phyloP scores from a whole-genome alignment of 1,140 invertebrate species.

The Drosophila ironensis region DNA sequence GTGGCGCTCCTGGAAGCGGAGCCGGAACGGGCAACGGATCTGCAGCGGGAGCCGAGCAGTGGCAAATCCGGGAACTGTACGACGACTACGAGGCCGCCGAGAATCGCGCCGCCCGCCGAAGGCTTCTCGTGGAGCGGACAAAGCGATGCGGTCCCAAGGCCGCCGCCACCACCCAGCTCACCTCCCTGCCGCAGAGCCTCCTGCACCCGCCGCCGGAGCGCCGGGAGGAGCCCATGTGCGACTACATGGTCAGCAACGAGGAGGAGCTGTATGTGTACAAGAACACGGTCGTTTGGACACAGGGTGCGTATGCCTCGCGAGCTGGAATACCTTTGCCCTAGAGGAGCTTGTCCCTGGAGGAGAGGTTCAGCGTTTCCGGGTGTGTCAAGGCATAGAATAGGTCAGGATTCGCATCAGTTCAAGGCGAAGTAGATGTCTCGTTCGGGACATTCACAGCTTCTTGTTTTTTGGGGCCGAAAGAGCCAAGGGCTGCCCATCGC shows the following conservation, averaged over 20 bases:
- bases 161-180: constrained; percentile 57
- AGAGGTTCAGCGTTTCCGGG: no score
- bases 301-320: constrained; percentile 43
- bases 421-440: no score
- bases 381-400: no score
- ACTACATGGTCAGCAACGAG: constrained; percentile 84
- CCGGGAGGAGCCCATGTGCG: constrained; percentile 65
- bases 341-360: no score
- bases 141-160: constrained; percentile 61
- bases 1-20: no score
- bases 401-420: no score
- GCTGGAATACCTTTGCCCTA: no score
- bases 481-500: no score
- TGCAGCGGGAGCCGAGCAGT: no score
- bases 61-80: constrained; percentile 85
- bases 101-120: constrained; percentile 49
- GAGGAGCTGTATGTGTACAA: constrained; percentile 95
- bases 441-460: no score
- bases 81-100: constrained; percentile 57
- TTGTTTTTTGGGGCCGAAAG: no score
- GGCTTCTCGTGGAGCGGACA: constrained; percentile 57
- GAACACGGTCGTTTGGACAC: constrained; percentile 90
- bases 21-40: no score
- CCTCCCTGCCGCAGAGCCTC: constrained; percentile 45
- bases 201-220: constrained; percentile 25